Percentiles rank a stretch among this genome's conserved stretches.
Conservation (phyloP, 2,888 invertebrate genomes). For the Pomacea canaliculata region DNA sequence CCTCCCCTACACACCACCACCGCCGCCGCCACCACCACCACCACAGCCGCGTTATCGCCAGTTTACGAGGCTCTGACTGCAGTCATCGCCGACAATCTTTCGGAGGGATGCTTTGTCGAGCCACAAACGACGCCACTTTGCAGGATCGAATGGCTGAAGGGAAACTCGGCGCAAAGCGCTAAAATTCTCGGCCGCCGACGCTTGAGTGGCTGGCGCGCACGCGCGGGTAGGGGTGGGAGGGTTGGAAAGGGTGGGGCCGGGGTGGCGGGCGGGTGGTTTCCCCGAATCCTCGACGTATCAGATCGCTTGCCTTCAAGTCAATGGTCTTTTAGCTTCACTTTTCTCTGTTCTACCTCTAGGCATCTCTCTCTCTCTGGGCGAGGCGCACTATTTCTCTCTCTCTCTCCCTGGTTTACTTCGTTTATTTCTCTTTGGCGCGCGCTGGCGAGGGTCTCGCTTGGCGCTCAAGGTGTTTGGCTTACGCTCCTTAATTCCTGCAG, state of each 20-base stretch:
- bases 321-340: constrained; percentile 1
- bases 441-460: too few relatives aligned
- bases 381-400: background rate
- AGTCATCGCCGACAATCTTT: constrained; percentile 8
- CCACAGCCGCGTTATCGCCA: constrained; percentile 12
- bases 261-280: too few relatives aligned
- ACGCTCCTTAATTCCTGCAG: too few relatives aligned
- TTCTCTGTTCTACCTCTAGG: background rate
- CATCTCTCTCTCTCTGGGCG: background rate
- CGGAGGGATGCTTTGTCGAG: background rate
- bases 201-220: constrained; percentile 15
- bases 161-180: background rate
- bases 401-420: background rate
- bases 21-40: too few relatives aligned
- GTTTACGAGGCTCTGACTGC: constrained; percentile 20
- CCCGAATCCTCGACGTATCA: constrained; percentile 17
- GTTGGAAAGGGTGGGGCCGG: too few relatives aligned
- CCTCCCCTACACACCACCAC: too few relatives aligned
- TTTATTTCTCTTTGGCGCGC: too few relatives aligned
- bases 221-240: background rate
- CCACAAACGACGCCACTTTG: constrained; percentile 23
- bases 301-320: constrained; percentile 13
- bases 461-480: too few relatives aligned
- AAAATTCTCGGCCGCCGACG: constrained; percentile 16
- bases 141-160: background rate